Evolutionary conservation across 1,140 invertebrate genomes (phyloP), one percentile per base, ranked within the genome.

Genomic region (Centruroides vittatus): DNA sequence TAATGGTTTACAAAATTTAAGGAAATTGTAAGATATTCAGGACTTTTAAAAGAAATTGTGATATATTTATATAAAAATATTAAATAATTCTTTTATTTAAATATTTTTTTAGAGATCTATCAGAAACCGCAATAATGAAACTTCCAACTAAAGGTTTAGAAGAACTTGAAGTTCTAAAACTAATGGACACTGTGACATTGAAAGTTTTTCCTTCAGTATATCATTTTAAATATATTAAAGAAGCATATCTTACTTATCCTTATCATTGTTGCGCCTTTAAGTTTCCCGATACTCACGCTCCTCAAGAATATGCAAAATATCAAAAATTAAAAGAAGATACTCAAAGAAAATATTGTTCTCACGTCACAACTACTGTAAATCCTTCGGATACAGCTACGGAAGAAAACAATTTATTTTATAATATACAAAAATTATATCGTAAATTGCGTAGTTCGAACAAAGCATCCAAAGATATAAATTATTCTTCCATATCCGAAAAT

Each of bases 231-330:
- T 71, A 73, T 49, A 73, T 82, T 36, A 70, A 74, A 65, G 70
- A 71, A 69, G 86, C 80, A 11, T 76, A 76, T 62, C 74, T 93
- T 51, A 91, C 88, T 0, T 89, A 91, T 74, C 83, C 87, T 35
- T 91, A 91, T 70, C 89, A 93, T 67, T 93, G 89, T 74, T 93
- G 89, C 72, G 88, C 89, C 3, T 93, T 93, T 71, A 80, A 83
- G 70, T 88, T 84, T 72, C 88, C 88, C 2, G 82, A 84, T 61
- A 80, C 81, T 35, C 88, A 91, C 69, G 60, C 61, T 41, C 63
- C 63, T 12, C 56, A 65, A 49, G 60, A 65, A 35, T 61, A 61
- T 41, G 61, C 63, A 3, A 61, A 59, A n/a, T 60, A 60, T 9
- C 5, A 55, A 8, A 54, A 49, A 9, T 61, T 65, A n/a, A 61